Conservation (phyloP, 2,113 vertebrate species). For the Hiodon alosoides region DNA sequence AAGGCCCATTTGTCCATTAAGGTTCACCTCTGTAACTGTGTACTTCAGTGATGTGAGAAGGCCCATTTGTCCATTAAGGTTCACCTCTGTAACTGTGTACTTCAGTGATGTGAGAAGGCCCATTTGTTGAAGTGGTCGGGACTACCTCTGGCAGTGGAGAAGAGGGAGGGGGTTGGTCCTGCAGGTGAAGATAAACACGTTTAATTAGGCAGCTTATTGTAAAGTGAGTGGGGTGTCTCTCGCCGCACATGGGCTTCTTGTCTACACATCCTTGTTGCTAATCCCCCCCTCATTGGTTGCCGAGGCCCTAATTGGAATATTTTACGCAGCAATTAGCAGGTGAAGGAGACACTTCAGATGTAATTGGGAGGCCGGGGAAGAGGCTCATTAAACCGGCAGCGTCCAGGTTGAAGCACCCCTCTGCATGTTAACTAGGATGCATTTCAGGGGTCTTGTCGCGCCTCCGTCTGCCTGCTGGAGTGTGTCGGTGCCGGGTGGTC, state of each 20-base stretch:
- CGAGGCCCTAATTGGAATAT: constrained; percentile 76
- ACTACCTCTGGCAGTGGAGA: constrained; percentile 35
- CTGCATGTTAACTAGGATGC: constrained; percentile 56
- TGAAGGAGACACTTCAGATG: constrained; percentile 59
- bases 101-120: not conserved
- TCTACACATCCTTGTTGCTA: constrained; percentile 52
- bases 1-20: not conserved
- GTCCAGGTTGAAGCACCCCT: constrained; percentile 56
- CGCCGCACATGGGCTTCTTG: constrained; percentile 9
- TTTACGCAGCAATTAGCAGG: constrained; percentile 76
- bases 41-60: no score
- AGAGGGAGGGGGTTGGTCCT: constrained; percentile 32
- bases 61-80: no score
- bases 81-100: no score
- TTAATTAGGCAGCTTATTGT: constrained; percentile 65
- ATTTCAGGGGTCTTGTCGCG: constrained; percentile 29
- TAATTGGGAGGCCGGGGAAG: constrained; percentile 54
- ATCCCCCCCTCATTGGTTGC: constrained; percentile 62
- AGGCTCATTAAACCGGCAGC: constrained; percentile 58
- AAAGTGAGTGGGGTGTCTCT: constrained; percentile 41
- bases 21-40: constrained; percentile 26
- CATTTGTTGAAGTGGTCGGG: constrained; percentile 43
- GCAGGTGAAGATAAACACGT: constrained; percentile 47
- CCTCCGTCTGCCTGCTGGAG: constrained; percentile 24
- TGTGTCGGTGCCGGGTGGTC: not conserved